Evolutionary conservation across 1,140 invertebrate genomes (phyloP), one percentile per base, ranked within the genome.

Genomic region (Epicauta chinensis): DNA sequence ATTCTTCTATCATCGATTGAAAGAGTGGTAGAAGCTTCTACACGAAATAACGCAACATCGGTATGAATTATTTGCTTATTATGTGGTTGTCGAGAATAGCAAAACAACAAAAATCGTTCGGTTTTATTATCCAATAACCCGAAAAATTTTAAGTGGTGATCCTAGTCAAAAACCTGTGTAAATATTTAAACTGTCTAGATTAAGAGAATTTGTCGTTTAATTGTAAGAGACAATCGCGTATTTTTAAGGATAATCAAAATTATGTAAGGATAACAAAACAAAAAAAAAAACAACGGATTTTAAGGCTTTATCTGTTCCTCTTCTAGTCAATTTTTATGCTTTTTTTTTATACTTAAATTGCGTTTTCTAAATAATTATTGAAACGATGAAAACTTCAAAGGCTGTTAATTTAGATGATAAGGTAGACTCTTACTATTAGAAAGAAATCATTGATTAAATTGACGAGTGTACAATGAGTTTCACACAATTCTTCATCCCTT

Each of bases 271-370:
- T 23, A 23, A 23, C 7, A 5, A 23, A 5, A 23, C 4, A 7
- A 4, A 23, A 40, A 43, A 32, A 47, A 44, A 51, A 34, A 17
- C 23, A 29, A 46, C 45, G 23, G 38, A 53, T 54, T 32, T 48
- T 40, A 31, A 55, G 51, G 53, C 52, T 54, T 55, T 55, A 47
- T 55, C 46, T 48, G 56, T 58, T 58, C 53, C 52, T 58, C 53
- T 58, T 55, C 53, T 58, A 58, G 56, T 58, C 56, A 58, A 58
- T 55, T 55, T 58, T 58, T 58, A 58, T 50, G 56, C 56, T 58
- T 58, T 58, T 58, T 58, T 58, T 50, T 45, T 46, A 41, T 50
- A 42, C 53, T 45, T 45, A 50, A 23, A 43, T 50, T 54, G 43
- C 41, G 15, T 31, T 49, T 35, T 23, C 37, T 51, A 44, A 42